Percentiles rank a stretch among this genome's conserved stretches.
Evolutionary conservation across 1,140 invertebrate genomes (phyloP).

Genomic region (Notospermus geniculatus): DNA sequence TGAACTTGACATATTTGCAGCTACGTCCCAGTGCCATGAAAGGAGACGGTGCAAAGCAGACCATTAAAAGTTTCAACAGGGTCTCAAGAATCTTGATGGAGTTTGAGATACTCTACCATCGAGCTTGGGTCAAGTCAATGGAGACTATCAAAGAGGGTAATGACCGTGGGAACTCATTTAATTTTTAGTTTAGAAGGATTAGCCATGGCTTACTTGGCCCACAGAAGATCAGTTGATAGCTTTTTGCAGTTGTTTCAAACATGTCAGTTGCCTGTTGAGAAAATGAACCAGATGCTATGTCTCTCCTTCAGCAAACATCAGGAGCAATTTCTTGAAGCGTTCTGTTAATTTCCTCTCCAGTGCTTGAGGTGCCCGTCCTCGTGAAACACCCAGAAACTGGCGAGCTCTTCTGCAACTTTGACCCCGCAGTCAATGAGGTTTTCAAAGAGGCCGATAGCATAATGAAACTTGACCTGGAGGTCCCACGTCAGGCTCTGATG

Average conservation of each 20-base stretch:
- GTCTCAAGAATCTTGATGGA: slow-evolving; percentile 43
- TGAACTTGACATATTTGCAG: too few relatives aligned
- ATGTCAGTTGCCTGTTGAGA: too few relatives aligned
- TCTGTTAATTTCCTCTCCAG: slow-evolving; percentile 15
- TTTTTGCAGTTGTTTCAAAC: too few relatives aligned
- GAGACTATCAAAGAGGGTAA: slow-evolving; percentile 17
- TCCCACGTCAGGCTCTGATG: slow-evolving; percentile 79
- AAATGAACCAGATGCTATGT: too few relatives aligned
- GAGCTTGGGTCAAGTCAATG: slow-evolving; percentile 48
- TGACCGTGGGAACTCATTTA: too few relatives aligned
- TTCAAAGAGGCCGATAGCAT: slow-evolving; percentile 83
- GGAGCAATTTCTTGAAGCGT: too few relatives aligned
- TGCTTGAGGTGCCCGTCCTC: slow-evolving; percentile 43
- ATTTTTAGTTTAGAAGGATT: too few relatives aligned
- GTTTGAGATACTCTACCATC: slow-evolving; percentile 59
- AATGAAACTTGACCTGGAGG: slow-evolving; percentile 74
- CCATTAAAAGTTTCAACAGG: slow-evolving; percentile 63
- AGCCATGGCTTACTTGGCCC: too few relatives aligned
- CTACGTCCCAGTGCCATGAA: slow-evolving; percentile 24
- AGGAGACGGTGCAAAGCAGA: slow-evolving; percentile 39
- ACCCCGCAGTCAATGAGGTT: slow-evolving; percentile 55
- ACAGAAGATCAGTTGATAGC: too few relatives aligned
- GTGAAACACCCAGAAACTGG: slow-evolving; percentile 37
- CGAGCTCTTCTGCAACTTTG: slow-evolving; percentile 49
- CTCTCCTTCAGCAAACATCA: too few relatives aligned